Evolutionary conservation across 2,888 invertebrate genomes (phyloP), one percentile per base, ranked within the genome.

Genomic region (Periphyllus acericola): DNA sequence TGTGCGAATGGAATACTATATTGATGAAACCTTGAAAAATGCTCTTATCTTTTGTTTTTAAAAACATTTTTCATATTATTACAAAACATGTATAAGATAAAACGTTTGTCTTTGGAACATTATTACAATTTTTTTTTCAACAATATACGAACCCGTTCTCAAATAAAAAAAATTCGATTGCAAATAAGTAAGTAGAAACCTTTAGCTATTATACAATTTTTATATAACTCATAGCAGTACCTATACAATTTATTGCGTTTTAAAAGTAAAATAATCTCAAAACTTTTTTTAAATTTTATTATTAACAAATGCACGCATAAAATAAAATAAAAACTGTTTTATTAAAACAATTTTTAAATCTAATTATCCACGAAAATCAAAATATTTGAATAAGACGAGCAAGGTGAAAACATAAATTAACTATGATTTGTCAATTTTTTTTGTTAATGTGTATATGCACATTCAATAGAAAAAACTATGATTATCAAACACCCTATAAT

Each of bases 21-120:
- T 75, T 60, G 32, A 32, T 40, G 25, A 75, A 75, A 46, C 75
- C 40, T 84, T 76, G 46, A 75, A 66, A 32, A 66, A 21, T 60
- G 4, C 32, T 32, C 66, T 75, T 66, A 46, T 66, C 19, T 76
- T 21, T 76, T 25, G 25, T n/a, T 52, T 52, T 52, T 46, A 3
- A 40, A 71, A 14, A 46, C 21, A 29, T 68, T 68, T 68, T 32
- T 32, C 14, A 34, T 1, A 79, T 46, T 17, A 76, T 29, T 40
- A 5, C 8, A 40, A 40, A 40, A 40, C 40, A 46, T 46, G 32
- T 21, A 21, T 29, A 55, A 1, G 46, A 52, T 25, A 60, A 25
- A 60, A 21, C 60, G 21, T 60, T 60, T 46, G 21, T 25, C 21
- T 60, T 60, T 25, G 0, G 25, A 60, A 60, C 60, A 6, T 6